Conservation (phyloP, 2,888 invertebrate genomes). For the Minunthozetes semirufus region DNA sequence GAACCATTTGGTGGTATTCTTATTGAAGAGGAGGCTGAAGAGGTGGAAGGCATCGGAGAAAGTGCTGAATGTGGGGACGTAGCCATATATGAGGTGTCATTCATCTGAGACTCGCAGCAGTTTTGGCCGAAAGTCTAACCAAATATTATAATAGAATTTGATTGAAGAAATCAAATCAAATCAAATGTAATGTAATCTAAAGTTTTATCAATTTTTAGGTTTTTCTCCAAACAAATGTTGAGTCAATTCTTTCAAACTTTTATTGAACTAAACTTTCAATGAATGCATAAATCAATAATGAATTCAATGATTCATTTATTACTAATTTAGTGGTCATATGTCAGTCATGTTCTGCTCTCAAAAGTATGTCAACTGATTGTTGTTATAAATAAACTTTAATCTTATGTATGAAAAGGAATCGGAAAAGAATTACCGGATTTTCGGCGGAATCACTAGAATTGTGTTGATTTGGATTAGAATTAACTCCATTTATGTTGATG, state of each 20-base stretch:
- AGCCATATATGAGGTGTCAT: not conserved
- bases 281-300: too few relatives aligned
- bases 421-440: not conserved
- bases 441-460: not conserved
- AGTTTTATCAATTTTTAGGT: too few relatives aligned
- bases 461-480: not conserved
- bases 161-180: not conserved
- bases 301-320: too few relatives aligned
- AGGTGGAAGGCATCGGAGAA: slow-evolving; percentile 3
- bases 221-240: too few relatives aligned
- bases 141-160: not conserved
- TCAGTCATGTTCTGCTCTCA: too few relatives aligned
- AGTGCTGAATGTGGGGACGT: not conserved
- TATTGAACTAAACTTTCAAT: too few relatives aligned
- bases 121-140: not conserved
- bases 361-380: too few relatives aligned
- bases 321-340: too few relatives aligned
- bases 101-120: not conserved
- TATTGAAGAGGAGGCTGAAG: not conserved
- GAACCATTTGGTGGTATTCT: not conserved
- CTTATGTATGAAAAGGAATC: too few relatives aligned
- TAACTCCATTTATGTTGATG: not conserved
- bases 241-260: too few relatives aligned
- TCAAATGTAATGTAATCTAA: too few relatives aligned
- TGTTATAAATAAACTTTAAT: too few relatives aligned